Evolutionary conservation across 1,140 invertebrate species (phyloP), one percentile per base, ranked within the genome.

Genomic region (Dendroctonus ponderosae): DNA sequence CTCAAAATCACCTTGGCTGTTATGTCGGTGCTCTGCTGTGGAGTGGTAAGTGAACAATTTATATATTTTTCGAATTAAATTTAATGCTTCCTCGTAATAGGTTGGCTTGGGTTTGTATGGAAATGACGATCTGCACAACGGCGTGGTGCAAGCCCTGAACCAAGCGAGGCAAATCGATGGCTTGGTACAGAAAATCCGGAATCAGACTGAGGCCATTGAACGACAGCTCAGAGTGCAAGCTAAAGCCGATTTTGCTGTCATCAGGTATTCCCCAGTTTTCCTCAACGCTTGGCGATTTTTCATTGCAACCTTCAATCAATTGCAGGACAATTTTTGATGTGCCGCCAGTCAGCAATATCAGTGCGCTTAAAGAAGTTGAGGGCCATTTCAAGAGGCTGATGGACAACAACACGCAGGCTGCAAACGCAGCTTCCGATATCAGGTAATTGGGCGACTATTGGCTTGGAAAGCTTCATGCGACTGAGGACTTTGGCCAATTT

Each of bases 71-170:
- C 37, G 3, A 56, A 9, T 51, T 3, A 15, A 8, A 11, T n/a
- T 12, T 11, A 51, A 15, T 51, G 6, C 15, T 51, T 12, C 50
- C 26, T 26, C 26, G 50, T n/a, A 52, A 52, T 52, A 66, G 64
- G 64, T 90, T 53, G 89, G 86, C 46, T 62, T 83, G 61, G 93
- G 94, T 53, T 86, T 97, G 37, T 97, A 95, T 82, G 95, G 94
- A 44, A 97, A 96, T 80, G 92, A 96, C 77, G 92, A 95, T 77
- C 86, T 94, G 40, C 93, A 97, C 83, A 93, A 93, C 78, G 94
- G 92, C 7, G 81, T 96, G 74, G 82, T 90, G 59, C 87, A 91
- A 77, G 86, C 93, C 64, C 82, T 93, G 61, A 83, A 87, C 51
- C 88, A 93, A 8, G 87, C 91, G 8, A 84, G 86, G 73, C 87